phyloP scores from a whole-genome alignment of 1,140 invertebrate genomes.

The Drosophila arawakana region DNA sequence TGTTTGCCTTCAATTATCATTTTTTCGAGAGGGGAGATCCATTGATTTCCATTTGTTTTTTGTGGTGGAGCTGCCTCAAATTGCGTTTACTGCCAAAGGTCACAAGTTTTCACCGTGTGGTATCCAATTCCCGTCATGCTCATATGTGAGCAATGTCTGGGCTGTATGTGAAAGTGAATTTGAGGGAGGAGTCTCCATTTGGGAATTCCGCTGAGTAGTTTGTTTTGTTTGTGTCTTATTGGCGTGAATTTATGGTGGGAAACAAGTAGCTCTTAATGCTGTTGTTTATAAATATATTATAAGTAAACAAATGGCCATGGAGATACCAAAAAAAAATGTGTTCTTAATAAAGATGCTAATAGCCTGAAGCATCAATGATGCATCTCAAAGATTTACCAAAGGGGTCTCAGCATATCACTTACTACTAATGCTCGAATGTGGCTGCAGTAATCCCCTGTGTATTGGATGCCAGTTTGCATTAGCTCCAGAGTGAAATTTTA shows the following conservation, averaged over 20 bases:
- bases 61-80: constrained; percentile 48
- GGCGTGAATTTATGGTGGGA: constrained; percentile 73
- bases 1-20: constrained; percentile 51
- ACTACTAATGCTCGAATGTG: constrained; percentile 21
- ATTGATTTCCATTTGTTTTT: constrained; percentile 40
- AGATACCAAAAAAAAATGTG: constrained; percentile 62
- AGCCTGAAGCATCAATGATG: constrained; percentile 44
- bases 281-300: constrained; percentile 68
- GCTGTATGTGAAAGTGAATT: background rate
- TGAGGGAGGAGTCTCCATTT: constrained; percentile 8
- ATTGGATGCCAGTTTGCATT: constrained; percentile 6
- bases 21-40: constrained; percentile 11
- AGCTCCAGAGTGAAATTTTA: constrained; percentile 13
- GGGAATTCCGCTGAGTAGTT: constrained; percentile 53
- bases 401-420: constrained; percentile 64
- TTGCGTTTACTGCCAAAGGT: constrained; percentile 56
- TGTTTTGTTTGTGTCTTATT: constrained; percentile 46
- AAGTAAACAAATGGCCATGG: constrained; percentile 57
- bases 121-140: constrained; percentile 39
- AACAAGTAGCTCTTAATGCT: constrained; percentile 49
- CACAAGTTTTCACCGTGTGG: constrained; percentile 70
- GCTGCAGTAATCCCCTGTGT: constrained; percentile 24
- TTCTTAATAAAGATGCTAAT: constrained; percentile 76
- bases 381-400: constrained; percentile 45
- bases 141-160: background rate